Conservation (phyloP, 2,888 invertebrate species). For the Drosophila fulvimacula region DNA sequence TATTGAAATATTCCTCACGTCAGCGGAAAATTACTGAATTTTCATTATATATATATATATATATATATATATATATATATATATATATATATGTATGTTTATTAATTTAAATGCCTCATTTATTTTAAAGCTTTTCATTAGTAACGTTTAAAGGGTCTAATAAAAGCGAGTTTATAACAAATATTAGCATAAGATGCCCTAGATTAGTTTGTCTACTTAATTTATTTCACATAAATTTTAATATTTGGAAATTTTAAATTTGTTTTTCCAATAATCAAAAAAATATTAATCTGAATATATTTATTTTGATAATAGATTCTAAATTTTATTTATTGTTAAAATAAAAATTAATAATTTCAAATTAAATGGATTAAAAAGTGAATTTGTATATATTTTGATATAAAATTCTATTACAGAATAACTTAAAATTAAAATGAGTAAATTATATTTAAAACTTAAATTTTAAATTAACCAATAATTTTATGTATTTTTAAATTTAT, state of each 20-base stretch:
- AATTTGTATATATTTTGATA: too few relatives aligned
- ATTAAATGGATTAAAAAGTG: too few relatives aligned
- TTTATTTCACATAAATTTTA: not conserved
- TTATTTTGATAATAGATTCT: not conserved
- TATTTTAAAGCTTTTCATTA: not conserved
- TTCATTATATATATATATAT: too few relatives aligned
- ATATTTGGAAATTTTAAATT: not conserved
- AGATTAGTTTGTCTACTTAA: not conserved
- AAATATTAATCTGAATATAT: not conserved
- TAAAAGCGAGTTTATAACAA: not conserved
- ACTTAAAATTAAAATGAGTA: too few relatives aligned
- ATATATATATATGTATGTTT: too few relatives aligned
- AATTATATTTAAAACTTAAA: too few relatives aligned
- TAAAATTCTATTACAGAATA: too few relatives aligned
- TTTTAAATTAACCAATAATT: too few relatives aligned
- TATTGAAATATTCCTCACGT: too few relatives aligned
- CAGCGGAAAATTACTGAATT: too few relatives aligned
- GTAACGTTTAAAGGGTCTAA: not conserved
- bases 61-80: too few relatives aligned
- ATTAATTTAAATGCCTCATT: not conserved
- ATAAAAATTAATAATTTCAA: not conserved
- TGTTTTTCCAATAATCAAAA: not conserved
- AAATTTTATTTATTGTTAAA: not conserved
- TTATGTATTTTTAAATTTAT: too few relatives aligned
- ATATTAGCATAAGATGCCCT: not conserved